phyloP scores from a whole-genome alignment of 2,113 vertebrate species.

The Saccopteryx bilineata region DNA sequence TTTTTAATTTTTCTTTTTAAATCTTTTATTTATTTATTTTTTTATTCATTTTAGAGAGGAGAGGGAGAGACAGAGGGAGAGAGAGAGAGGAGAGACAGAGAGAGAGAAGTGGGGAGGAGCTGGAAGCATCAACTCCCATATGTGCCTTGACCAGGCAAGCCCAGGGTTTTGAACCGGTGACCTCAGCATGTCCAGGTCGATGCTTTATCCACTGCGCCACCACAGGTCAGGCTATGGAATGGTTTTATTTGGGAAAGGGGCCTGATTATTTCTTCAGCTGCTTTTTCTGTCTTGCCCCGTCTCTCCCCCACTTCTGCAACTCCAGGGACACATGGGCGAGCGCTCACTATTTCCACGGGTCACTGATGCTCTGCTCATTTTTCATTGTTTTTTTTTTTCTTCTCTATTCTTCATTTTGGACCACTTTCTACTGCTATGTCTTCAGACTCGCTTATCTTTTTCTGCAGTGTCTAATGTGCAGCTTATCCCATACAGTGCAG shows the following conservation, averaged over 20 bases:
- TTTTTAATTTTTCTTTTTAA: no score
- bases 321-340: background rate
- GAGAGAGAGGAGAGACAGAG: no score
- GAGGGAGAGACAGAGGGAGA: no score
- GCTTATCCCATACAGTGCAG: background rate
- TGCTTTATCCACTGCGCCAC: no score
- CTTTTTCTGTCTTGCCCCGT: background rate
- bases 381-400: background rate
- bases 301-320: background rate
- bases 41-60: no score
- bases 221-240: no score
- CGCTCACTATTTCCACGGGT: background rate
- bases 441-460: background rate
- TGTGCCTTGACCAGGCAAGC: no score
- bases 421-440: background rate
- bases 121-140: no score
- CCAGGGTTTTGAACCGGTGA: no score
- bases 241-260: background rate
- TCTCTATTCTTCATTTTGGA: background rate
- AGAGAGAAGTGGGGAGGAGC: no score
- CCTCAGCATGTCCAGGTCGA: no score
- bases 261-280: background rate
- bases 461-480: background rate
- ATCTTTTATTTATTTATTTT: no score
- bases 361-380: background rate